Evolutionary conservation across 2,797 vertebrate species (phyloP).

Genomic region (Sus cebifrons): DNA sequence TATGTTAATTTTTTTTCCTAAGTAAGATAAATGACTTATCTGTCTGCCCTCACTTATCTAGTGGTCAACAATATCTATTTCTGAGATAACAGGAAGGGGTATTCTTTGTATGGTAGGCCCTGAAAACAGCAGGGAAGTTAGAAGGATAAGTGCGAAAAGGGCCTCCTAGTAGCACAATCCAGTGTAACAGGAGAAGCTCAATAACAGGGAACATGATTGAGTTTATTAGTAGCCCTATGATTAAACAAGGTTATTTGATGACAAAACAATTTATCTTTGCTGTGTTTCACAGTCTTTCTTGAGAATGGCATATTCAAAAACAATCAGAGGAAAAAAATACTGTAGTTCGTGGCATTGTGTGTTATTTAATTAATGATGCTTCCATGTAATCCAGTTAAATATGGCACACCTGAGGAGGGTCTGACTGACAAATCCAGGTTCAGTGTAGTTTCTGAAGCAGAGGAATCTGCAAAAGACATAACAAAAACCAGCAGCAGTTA

Average conservation of each 20-base stretch:
- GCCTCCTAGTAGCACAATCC: not conserved
- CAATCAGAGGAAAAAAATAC: not conserved
- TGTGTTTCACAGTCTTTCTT: not conserved
- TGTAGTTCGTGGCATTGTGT: not conserved
- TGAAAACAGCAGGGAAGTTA: not conserved
- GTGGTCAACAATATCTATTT: not conserved
- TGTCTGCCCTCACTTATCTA: not conserved
- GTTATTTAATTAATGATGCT: not conserved
- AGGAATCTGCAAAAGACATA: conserved; percentile 60
- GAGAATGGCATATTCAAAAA: conserved; percentile 28
- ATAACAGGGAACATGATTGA: not conserved
- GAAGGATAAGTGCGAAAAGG: not conserved
- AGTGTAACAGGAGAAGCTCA: not conserved
- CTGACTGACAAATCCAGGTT: conserved; percentile 67
- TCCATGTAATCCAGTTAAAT: conserved; percentile 67
- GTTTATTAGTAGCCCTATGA: not conserved
- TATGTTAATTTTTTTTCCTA: not conserved
- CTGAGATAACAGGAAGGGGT: not conserved
- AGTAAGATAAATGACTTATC: not conserved
- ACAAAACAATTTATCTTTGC: not conserved
- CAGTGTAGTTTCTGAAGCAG: conserved; percentile 65
- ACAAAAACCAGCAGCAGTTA: conserved; percentile 69
- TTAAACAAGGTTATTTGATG: conserved; percentile 44
- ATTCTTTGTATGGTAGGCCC: not conserved
- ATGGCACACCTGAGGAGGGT: conserved; percentile 61